Base-by-base conservation (phyloP, 2,113 vertebrate genomes). In the Actenoides lindsayi region DNA sequence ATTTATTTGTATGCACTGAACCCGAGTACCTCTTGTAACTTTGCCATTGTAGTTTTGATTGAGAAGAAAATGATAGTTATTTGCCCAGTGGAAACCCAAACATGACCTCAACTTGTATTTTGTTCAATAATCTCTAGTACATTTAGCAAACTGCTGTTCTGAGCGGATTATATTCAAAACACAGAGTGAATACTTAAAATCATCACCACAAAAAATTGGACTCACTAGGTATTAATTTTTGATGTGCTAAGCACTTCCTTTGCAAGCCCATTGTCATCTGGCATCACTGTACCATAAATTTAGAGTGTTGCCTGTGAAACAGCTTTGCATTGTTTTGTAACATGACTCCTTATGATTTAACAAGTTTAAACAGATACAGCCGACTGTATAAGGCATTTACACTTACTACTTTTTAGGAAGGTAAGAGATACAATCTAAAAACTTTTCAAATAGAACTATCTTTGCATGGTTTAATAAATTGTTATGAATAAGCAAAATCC, bases 261-360 rank as follows among this genome's bases (percentile, higher is more conserved):
- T 80, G 86, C 91, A 93, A 92, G 89, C 85, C 76, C 65, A 67
- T 70, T 96, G 94, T 92, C 94, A 93, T 83, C 85, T 83, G 39
- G 69, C 75, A 88, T 88, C 88, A 70, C 4, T 60, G 53, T 71
- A 41, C 86, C 67, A 74, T 67, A 92, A 91, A 96, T 91, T 54
- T 9, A 81, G 89, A 90, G 82, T 7, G 39, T 39, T 91, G 86
- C 65, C 92, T 87, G 71, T 87, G 71, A 33, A 94, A 94, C 59
- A 92, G 64, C 67, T 64, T 60, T 69, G 75, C 1, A 1, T 67
- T 90, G 59, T 76, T 95, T 93, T 76, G 59, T 81, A 81, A 67
- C 41, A 14, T 33, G 53, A 65, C 37, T 91, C 75, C 56, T 80
- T 44, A 41, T 15, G 63, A 89, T 91, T 87, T 90, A 80, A 54